Evolutionary conservation across 2,797 vertebrate genomes (phyloP).

Genomic region (Gymnodraco acuticeps): DNA sequence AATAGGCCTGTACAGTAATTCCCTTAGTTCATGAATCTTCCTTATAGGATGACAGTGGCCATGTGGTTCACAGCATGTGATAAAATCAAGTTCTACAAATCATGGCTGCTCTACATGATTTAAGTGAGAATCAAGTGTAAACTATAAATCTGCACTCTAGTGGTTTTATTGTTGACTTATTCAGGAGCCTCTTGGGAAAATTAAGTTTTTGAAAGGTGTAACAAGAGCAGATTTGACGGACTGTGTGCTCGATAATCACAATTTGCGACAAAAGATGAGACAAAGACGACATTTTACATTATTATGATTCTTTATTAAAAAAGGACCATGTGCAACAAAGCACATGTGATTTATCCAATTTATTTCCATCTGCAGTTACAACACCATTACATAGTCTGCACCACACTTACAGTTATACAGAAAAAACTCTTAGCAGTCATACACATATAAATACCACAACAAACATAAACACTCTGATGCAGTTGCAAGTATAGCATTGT

Average conservation of each 20-base stretch:
- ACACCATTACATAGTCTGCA: too few species aligned
- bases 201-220: constrained; percentile 5
- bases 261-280: background rate
- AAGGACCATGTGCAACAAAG: too few species aligned
- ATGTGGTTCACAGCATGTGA: background rate
- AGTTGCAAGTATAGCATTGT: too few species aligned
- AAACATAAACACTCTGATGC: too few species aligned
- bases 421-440: too few species aligned
- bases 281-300: background rate
- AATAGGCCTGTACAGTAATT: constrained; percentile 33
- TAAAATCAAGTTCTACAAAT: constrained; percentile 5
- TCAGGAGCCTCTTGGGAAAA: background rate
- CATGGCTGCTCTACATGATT: constrained; percentile 12
- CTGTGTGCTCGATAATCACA: constrained; percentile 15
- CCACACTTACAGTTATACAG: too few species aligned
- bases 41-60: constrained; percentile 34
- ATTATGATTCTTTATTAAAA: too few species aligned
- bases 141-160: background rate
- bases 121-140: constrained; percentile 14
- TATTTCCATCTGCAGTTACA: too few species aligned
- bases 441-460: too few species aligned
- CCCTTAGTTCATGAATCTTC: constrained; percentile 39
- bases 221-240: constrained; percentile 6
- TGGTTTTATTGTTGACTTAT: constrained; percentile 1
- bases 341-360: too few species aligned